Evolutionary conservation across 2,797 vertebrate species (phyloP).

Genomic region (Gephyroberyx darwinii): DNA sequence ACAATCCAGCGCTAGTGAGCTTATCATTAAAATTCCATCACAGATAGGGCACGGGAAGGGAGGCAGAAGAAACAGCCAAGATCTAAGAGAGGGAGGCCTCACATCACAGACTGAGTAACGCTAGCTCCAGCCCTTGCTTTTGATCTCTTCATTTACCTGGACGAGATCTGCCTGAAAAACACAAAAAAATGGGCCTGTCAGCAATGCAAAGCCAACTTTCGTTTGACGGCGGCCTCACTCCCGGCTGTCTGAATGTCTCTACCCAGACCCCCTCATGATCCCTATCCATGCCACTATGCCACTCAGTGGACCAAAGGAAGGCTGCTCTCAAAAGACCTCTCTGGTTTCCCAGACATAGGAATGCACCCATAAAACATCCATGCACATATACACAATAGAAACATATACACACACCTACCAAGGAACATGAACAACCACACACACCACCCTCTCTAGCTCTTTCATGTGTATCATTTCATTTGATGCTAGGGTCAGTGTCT

Average conservation of each 20-base stretch:
- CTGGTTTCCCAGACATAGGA: constrained; percentile 15
- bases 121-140: constrained; percentile 57
- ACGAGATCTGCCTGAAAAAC: constrained; percentile 57
- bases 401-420: constrained; percentile 20
- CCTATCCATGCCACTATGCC: constrained; percentile 42
- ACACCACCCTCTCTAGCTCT: constrained; percentile 14
- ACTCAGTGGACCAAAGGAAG: constrained; percentile 46
- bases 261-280: constrained; percentile 10
- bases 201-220: constrained; percentile 60
- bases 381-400: constrained; percentile 26
- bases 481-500: constrained; percentile 40
- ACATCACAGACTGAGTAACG: constrained; percentile 61
- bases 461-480: constrained; percentile 29
- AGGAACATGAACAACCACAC: constrained; percentile 31
- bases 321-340: constrained; percentile 30
- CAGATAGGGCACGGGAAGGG: constrained; percentile 53
- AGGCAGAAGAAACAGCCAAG: constrained; percentile 53
- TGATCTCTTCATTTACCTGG: constrained; percentile 74
- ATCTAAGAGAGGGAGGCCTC: constrained; percentile 66
- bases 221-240: constrained; percentile 51
- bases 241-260: constrained; percentile 41
- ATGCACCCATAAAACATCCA: constrained; percentile 20
- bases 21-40: constrained; percentile 76
- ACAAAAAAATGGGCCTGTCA: constrained; percentile 55
- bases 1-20: constrained; percentile 59